phyloP scores from a whole-genome alignment of 1,140 invertebrate genomes.

The Melanaphis sacchari region DNA sequence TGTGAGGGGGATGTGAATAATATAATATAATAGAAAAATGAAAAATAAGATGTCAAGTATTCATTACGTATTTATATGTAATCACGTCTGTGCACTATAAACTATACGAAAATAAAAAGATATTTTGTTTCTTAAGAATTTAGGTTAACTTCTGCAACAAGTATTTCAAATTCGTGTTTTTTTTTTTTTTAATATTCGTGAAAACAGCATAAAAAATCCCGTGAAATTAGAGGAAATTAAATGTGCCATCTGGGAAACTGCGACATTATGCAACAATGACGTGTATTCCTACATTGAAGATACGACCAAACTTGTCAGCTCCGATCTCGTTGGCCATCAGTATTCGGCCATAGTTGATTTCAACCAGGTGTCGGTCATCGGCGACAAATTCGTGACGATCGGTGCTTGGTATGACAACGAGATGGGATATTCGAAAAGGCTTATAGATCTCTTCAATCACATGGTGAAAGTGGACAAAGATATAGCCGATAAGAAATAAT shows the following conservation, averaged over 20 bases:
- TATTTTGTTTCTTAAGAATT: no score
- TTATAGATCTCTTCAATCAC: neutral
- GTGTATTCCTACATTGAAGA: neutral
- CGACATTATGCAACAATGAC: neutral
- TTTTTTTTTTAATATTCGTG: neutral
- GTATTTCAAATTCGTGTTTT: neutral
- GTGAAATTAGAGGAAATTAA: neutral
- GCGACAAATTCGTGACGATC: neutral
- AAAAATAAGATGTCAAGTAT: neutral
- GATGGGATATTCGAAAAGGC: neutral
- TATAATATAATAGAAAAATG: neutral
- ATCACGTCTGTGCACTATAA: no score
- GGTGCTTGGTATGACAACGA: constrained; percentile 34
- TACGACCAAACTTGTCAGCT: neutral
- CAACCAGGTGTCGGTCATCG: neutral
- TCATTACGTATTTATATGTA: neutral
- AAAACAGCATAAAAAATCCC: neutral
- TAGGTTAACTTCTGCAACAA: neutral
- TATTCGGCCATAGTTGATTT: neutral
- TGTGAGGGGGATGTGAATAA: neutral
- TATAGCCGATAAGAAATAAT: no score
- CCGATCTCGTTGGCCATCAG: neutral
- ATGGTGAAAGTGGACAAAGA: neutral
- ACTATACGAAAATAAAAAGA: neutral
- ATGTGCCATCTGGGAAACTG: neutral